Evolutionary conservation across 1,140 invertebrate genomes (phyloP).

Genomic region (Leptinotarsa lineolata): DNA sequence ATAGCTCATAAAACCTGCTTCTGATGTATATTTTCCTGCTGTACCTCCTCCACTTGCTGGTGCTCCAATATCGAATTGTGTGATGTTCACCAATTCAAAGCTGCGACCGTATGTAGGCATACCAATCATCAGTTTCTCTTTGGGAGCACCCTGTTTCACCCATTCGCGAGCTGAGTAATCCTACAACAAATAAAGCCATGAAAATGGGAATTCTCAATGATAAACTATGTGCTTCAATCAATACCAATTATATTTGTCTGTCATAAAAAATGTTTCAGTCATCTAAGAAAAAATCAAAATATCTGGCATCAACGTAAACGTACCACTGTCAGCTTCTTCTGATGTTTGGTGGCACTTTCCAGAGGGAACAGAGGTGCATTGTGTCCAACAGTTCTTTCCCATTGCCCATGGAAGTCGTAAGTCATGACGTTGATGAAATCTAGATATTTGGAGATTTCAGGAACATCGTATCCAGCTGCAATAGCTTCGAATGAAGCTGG

Average conservation of each 20-base stretch:
- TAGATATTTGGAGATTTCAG: constrained; percentile 90
- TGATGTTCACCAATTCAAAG: constrained; percentile 88
- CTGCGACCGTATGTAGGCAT: constrained; percentile 94
- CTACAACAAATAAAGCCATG: constrained; percentile 56
- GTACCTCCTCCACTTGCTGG: constrained; percentile 84
- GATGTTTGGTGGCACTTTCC: constrained; percentile 85
- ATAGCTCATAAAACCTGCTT: constrained; percentile 90
- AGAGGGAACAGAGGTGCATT: constrained; percentile 88
- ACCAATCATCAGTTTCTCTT: constrained; percentile 93
- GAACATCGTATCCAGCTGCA: constrained; percentile 90
- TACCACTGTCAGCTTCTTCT: constrained; percentile 89
- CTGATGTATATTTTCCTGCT: constrained; percentile 83
- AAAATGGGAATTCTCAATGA: background rate
- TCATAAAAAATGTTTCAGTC: too few relatives aligned
- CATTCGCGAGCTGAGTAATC: constrained; percentile 90
- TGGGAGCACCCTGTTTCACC: constrained; percentile 92
- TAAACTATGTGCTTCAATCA: too few relatives aligned
- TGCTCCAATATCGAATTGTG: constrained; percentile 90
- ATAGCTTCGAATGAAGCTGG: constrained; percentile 92
- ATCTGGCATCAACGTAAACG: constrained; percentile 48
- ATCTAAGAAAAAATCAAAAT: too few relatives aligned
- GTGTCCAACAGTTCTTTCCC: constrained; percentile 90
- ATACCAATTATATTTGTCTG: too few relatives aligned
- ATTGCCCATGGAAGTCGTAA: constrained; percentile 93
- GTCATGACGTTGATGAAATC: constrained; percentile 96